These are phyloP conservation scores for Gorsachius magnificus DNA, from an alignment of 2,797 vertebrate genomes.

Conservation along the genomic window DNA sequence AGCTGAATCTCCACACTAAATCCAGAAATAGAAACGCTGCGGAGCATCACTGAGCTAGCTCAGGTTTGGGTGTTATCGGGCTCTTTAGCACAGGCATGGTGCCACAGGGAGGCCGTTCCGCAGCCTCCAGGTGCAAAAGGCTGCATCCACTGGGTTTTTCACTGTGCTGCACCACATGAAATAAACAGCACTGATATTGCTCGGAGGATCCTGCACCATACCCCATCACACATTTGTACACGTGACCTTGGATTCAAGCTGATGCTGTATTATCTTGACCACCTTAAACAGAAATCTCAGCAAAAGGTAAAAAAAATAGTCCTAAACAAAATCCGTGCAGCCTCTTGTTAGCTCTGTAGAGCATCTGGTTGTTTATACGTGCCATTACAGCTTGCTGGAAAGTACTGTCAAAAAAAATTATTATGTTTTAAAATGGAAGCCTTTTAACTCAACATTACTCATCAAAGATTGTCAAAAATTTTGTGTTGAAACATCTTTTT, in stretches of 20 bases:
- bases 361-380: background rate
- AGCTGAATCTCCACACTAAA: background rate
- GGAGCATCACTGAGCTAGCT: background rate
- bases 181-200: background rate
- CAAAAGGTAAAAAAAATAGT: background rate
- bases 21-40: background rate
- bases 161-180: accelerated
- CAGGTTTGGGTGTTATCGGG: background rate
- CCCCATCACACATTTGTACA: background rate
- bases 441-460: conserved; percentile 6
- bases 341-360: background rate
- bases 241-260: background rate
- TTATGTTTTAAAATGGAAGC: background rate
- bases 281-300: background rate
- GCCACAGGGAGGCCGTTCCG: background rate
- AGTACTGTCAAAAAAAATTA: background rate
- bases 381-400: background rate
- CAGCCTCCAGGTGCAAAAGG: background rate
- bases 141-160: background rate
- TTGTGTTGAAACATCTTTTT: background rate
- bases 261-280: background rate
- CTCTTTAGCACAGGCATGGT: accelerated
- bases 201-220: background rate
- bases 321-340: background rate
- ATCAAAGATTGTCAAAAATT: background rate